These are phyloP conservation scores for Yponomeuta evonymella DNA, from an alignment of 2,888 invertebrate genomes.

Conservation along the genomic window DNA sequence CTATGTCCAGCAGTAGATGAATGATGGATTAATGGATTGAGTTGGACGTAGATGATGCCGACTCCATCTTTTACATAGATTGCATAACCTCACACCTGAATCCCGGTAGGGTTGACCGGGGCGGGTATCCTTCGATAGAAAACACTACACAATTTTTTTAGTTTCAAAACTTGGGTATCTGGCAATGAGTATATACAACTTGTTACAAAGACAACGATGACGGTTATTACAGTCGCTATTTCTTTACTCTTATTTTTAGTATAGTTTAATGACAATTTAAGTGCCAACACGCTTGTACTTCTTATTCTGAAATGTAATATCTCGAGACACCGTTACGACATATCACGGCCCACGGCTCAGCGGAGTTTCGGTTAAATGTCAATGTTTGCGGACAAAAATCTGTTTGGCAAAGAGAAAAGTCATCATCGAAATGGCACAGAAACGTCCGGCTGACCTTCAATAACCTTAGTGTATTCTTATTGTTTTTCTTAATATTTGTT, in stretches of 20 bases:
- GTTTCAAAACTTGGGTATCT: too few species aligned
- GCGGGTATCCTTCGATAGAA: too few species aligned
- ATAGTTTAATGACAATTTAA: constrained; percentile 6
- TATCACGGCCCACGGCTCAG: not conserved
- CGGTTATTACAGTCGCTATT: not conserved
- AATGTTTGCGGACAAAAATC: constrained; percentile 11
- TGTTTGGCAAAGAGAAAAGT: not conserved
- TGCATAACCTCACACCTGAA: too few species aligned
- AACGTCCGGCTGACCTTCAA: too few species aligned
- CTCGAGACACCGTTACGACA: constrained; percentile 17
- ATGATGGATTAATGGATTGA: too few species aligned
- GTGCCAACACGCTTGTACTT: constrained; percentile 7
- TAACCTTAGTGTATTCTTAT: too few species aligned
- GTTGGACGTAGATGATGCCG: too few species aligned
- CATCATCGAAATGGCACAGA: not conserved
- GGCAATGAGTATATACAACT: not conserved
- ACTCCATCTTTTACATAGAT: too few species aligned
- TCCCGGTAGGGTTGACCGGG: too few species aligned
- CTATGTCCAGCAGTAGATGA: too few species aligned
- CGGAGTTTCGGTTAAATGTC: constrained; percentile 19
- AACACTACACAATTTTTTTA: too few species aligned
- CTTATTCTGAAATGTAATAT: constrained; percentile 3
- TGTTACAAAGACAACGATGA: not conserved
- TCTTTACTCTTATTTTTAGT: constrained; percentile 4
- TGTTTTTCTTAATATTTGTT: too few species aligned